These are phyloP conservation scores for Cheilosia scutellata DNA, from an alignment of 2,888 invertebrate genomes.

Conservation along the genomic window DNA sequence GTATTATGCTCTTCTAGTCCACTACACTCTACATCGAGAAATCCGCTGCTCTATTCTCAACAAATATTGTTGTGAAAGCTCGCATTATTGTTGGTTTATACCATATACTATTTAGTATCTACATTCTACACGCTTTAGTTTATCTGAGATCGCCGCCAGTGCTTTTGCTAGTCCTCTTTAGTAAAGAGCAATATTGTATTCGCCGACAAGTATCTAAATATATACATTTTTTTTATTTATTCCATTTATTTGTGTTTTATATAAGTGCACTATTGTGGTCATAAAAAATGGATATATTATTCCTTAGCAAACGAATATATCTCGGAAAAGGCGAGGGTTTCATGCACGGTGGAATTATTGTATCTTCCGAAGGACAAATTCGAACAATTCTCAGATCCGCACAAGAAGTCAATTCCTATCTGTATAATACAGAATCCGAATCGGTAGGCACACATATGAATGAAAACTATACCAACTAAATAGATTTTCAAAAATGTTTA, in stretches of 20 bases:
- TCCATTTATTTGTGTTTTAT: constrained; percentile 42
- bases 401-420: constrained; percentile 84
- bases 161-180: not conserved
- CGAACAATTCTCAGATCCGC: constrained; percentile 85
- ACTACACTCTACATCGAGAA: too few species aligned
- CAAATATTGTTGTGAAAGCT: too few species aligned
- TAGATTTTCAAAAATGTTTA: constrained; percentile 48
- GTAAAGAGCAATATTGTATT: not conserved
- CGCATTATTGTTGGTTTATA: not conserved
- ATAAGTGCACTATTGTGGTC: constrained; percentile 32
- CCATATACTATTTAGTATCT: not conserved
- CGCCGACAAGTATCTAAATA: constrained; percentile 23
- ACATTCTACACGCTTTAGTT: constrained; percentile 10
- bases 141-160: not conserved
- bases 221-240: constrained; percentile 7
- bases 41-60: too few species aligned
- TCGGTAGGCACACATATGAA: constrained; percentile 83
- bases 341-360: constrained; percentile 86
- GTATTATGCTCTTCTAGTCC: too few species aligned
- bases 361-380: constrained; percentile 86
- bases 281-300: constrained; percentile 82
- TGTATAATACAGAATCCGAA: constrained; percentile 85
- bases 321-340: constrained; percentile 84
- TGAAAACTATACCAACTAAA: not conserved
- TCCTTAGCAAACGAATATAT: constrained; percentile 84